These are phyloP conservation scores for Cyclargus thomasi DNA, from an alignment of 1,140 invertebrate species.

Conservation along the genomic window DNA sequence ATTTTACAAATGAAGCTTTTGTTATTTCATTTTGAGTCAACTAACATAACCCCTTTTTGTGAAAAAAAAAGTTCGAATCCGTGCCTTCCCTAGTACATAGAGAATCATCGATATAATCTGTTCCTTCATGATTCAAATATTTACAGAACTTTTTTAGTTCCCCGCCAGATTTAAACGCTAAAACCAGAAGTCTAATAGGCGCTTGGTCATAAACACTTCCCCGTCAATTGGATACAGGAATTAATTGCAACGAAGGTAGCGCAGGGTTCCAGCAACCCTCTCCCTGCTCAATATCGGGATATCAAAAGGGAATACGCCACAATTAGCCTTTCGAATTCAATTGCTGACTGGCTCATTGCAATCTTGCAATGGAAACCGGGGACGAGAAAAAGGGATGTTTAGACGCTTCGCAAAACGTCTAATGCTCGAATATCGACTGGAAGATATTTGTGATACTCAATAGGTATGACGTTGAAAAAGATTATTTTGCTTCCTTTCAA, in stretches of 20 bases:
- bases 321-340: neutral
- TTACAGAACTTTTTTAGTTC: neutral
- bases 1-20: neutral
- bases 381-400: neutral
- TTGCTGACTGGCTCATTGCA: neutral
- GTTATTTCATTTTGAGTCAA: neutral
- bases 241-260: slow-evolving; percentile 3
- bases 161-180: slow-evolving; percentile 3
- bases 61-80: too few species aligned
- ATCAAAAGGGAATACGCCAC: neutral
- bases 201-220: neutral
- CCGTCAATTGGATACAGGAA: slow-evolving; percentile 4
- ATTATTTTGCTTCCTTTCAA: too few species aligned
- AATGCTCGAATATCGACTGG: too few species aligned
- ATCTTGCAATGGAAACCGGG: neutral
- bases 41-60: too few species aligned
- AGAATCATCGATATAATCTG: neutral
- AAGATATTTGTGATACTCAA: too few species aligned
- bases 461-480: too few species aligned
- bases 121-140: neutral
- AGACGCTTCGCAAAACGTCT: too few species aligned
- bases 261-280: neutral
- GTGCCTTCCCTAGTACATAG: too few species aligned
- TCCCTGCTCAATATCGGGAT: neutral
- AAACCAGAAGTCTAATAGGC: slow-evolving; percentile 6